These are phyloP conservation scores for Drosophila neocordata DNA, from an alignment of 1,140 invertebrate species.

Conservation along the genomic window DNA sequence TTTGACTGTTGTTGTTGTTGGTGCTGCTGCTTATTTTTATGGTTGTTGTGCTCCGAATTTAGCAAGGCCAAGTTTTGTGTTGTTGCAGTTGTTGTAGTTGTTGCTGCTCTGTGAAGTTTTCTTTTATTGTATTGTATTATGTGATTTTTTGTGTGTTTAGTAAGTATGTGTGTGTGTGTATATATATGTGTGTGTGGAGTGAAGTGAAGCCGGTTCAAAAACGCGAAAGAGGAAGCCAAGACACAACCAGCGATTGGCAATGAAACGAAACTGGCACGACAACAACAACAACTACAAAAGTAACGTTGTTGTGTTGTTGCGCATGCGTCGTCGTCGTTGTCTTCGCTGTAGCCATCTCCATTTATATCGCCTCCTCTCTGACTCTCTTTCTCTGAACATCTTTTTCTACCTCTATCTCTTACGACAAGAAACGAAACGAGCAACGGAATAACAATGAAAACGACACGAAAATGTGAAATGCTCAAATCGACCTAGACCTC, in stretches of 20 bases:
- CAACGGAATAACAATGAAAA: slow-evolving; percentile 63
- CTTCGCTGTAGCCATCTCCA: slow-evolving; percentile 3
- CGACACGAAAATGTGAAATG: slow-evolving; percentile 80
- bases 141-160: slow-evolving; percentile 68
- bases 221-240: slow-evolving; percentile 55
- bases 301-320: slow-evolving; percentile 40
- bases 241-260: slow-evolving; percentile 58
- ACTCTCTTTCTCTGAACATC: background rate
- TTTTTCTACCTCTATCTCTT: slow-evolving; percentile 12
- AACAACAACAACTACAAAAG: slow-evolving; percentile 13
- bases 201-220: slow-evolving; percentile 57
- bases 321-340: slow-evolving; percentile 53
- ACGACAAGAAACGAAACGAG: slow-evolving; percentile 20
- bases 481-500: slow-evolving; percentile 78
- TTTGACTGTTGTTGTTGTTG: slow-evolving; percentile 32
- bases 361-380: background rate
- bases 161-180: slow-evolving; percentile 37
- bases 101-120: slow-evolving; percentile 68
- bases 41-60: slow-evolving; percentile 76
- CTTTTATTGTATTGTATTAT: slow-evolving; percentile 80
- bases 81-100: slow-evolving; percentile 40
- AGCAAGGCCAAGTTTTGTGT: slow-evolving; percentile 70
- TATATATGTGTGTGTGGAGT: slow-evolving; percentile 13
- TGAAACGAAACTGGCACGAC: slow-evolving; percentile 68
- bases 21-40: slow-evolving; percentile 50